Base-by-base conservation (phyloP, 1,140 invertebrate genomes). In the Drosophila biarmipes region DNA sequence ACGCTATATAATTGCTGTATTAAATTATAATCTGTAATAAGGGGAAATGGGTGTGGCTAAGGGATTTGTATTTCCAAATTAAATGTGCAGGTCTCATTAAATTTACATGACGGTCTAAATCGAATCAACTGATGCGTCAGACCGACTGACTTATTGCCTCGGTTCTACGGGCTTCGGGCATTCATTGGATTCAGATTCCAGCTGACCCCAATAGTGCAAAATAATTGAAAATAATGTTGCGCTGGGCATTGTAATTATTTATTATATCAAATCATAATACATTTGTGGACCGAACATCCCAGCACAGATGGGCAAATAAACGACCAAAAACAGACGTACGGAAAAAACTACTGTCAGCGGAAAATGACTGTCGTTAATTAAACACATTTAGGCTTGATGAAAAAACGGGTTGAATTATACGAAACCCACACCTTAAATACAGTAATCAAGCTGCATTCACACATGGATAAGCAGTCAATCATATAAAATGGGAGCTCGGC, bases 61-160 rank as follows among this genome's bases (percentile, higher is more conserved):
- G 37, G 54, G 15, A 61, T 80, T 78, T 54, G 48, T 51, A 42
- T 38, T 48, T 69, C 46, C 77, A 74, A 86, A 87, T 87, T 82
- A 78, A 81, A 86, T 86, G 81, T 78, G 74, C 64, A 72, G 55
- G 67, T 86, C 66, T 87, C 87, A 87, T 87, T 86, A 86, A 86
- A 86, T 87, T 87, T 81, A 66, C 82, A 86, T 86, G 61, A 37
- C 40, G 57, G 53, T 48, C 61, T 76, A 76, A 64, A 75, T 54
- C 56, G 71, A 74, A 48, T 56, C 40, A 27, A 21, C 19, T 24
- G 8, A 40, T 17, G 37, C 34, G 40, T 38, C 34, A n/a, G 17
- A 8, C 40, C 15, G 49, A 19, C 48, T 68, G 49, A 56, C 67
- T 69, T 71, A 48, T 56, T 69, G 67, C 34, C 62, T 55, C 19